These are phyloP conservation scores for Chelonus formosanus DNA, from an alignment of 2,888 invertebrate species.

Conservation along the genomic window DNA sequence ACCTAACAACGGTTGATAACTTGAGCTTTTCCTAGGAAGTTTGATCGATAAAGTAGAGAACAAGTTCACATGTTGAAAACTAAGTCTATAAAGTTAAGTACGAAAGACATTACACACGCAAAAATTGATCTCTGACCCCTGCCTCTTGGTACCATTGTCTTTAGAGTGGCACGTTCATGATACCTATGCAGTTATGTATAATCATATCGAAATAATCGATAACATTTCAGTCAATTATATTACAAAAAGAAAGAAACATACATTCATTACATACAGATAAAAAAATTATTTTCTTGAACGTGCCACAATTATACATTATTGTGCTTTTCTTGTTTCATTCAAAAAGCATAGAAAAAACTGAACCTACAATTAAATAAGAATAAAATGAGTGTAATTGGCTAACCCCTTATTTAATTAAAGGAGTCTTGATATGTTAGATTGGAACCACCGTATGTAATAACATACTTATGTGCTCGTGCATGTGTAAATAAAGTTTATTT, in stretches of 20 bases:
- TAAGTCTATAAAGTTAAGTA: slow-evolving; percentile 4
- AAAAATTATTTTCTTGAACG: slow-evolving; percentile 23
- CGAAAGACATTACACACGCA: slow-evolving; percentile 32
- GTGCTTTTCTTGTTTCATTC: slow-evolving; percentile 30
- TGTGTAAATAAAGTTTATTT: slow-evolving; percentile 3
- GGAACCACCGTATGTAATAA: slow-evolving; percentile 47
- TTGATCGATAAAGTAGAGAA: slow-evolving; percentile 22
- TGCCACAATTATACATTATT: slow-evolving; percentile 21
- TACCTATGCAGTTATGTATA: neutral
- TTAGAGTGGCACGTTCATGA: slow-evolving; percentile 31
- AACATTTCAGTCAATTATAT: slow-evolving; percentile 5
- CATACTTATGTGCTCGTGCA: slow-evolving; percentile 19
- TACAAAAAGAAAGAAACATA: slow-evolving; percentile 1
- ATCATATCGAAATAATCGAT: slow-evolving; percentile 1
- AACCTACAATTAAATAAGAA: slow-evolving; percentile 49
- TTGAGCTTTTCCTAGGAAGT: neutral
- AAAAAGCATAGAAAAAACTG: slow-evolving; percentile 51
- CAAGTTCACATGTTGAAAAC: slow-evolving; percentile 2
- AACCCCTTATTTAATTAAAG: slow-evolving; percentile 41
- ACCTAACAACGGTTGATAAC: no score
- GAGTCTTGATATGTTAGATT: slow-evolving; percentile 58
- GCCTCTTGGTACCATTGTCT: slow-evolving; percentile 42
- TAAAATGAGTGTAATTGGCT: slow-evolving; percentile 50
- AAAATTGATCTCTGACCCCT: slow-evolving; percentile 52
- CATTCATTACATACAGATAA: slow-evolving; percentile 2